These are phyloP conservation scores for Lissonota sp. DNA, from an alignment of 2,888 invertebrate genomes.

Conservation along the genomic window DNA sequence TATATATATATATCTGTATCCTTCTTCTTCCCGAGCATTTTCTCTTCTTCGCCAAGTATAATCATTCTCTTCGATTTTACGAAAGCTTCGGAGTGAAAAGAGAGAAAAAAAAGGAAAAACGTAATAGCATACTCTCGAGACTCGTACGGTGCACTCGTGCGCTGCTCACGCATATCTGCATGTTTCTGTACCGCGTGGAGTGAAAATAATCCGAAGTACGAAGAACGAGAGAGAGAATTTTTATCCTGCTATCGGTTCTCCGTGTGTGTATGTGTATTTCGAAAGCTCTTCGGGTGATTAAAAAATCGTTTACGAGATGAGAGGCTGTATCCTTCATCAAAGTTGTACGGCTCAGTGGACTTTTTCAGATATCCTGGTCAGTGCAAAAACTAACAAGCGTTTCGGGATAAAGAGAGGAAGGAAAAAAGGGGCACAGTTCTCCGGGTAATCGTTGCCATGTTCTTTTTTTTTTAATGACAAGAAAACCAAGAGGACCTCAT, in stretches of 20 bases:
- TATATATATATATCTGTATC: background rate
- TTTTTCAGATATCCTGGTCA: constrained; percentile 43
- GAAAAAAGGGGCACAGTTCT: constrained; percentile 4
- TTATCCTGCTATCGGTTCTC: constrained; percentile 3
- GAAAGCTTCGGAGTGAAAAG: background rate
- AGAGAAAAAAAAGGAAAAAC: constrained; percentile 6
- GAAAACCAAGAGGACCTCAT: constrained; percentile 10
- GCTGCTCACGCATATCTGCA: constrained; percentile 15
- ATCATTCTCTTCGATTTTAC: constrained; percentile 41
- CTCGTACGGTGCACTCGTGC: constrained; percentile 16
- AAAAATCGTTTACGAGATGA: constrained; percentile 47
- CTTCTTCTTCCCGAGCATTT: constrained; percentile 38
- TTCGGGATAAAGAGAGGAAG: background rate
- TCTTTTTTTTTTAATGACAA: constrained; percentile 17
- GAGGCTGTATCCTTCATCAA: constrained; percentile 8
- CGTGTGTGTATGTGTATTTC: constrained; percentile 10
- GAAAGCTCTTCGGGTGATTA: constrained; percentile 62
- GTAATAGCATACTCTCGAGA: constrained; percentile 10
- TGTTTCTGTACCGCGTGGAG: constrained; percentile 40
- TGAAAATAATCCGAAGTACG: constrained; percentile 31
- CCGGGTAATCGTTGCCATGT: constrained; percentile 12
- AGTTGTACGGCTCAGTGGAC: constrained; percentile 45
- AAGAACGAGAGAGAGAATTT: constrained; percentile 26
- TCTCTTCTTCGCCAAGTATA: constrained; percentile 15
- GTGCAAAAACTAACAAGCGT: constrained; percentile 21